Conservation (phyloP, 1,140 invertebrate species). For the Cepaea nemoralis region DNA sequence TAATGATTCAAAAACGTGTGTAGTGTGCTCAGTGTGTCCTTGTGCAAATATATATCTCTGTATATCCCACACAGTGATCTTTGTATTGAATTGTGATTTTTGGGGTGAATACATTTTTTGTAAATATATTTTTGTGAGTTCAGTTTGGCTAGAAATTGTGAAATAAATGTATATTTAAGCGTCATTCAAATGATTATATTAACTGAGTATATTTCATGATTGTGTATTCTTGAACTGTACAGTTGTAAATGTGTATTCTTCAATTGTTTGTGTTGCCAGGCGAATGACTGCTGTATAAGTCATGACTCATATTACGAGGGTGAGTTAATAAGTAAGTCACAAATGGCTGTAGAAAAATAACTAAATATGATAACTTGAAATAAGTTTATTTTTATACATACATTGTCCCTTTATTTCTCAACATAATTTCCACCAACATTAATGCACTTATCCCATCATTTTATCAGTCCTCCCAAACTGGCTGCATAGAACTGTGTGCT, state of each 20-base stretch:
- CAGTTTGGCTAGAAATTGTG: neutral
- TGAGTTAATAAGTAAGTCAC: no score
- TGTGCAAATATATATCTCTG: neutral
- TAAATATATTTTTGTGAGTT: neutral
- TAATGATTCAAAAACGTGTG: neutral
- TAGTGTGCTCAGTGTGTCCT: no score
- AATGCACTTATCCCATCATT: no score
- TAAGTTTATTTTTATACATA: no score
- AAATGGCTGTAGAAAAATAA: no score
- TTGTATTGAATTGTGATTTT: neutral
- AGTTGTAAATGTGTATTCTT: neutral
- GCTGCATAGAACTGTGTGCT: no score
- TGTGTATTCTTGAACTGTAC: neutral
- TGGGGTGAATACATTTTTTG: neutral
- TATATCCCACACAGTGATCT: neutral
- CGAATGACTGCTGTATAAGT: neutral
- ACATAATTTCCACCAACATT: no score
- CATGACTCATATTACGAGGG: neutral
- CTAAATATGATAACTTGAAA: no score
- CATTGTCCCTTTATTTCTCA: no score
- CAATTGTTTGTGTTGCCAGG: no score
- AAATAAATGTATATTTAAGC: neutral
- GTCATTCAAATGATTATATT: neutral
- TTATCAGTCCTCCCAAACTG: no score
- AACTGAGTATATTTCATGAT: neutral